These are phyloP conservation scores for Gila robusta DNA, from an alignment of 2,797 vertebrate genomes.

Conservation along the genomic window DNA sequence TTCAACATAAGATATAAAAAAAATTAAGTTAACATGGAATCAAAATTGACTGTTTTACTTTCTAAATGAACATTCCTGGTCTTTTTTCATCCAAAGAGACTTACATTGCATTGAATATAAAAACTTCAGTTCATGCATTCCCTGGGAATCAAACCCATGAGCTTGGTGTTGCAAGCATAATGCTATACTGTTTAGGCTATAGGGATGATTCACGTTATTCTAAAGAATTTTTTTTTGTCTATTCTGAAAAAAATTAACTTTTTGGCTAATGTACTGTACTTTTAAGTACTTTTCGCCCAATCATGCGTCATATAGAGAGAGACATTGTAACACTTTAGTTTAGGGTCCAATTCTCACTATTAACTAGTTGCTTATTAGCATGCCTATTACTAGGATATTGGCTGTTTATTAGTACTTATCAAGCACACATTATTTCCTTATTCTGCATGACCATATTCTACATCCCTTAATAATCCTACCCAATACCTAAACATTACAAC, in stretches of 20 bases:
- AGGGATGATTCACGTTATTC: background rate
- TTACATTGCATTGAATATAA: background rate
- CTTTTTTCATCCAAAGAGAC: background rate
- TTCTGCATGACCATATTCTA: background rate
- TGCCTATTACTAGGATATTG: background rate
- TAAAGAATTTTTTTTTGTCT: background rate
- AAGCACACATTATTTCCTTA: background rate
- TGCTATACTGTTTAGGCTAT: background rate
- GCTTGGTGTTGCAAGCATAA: background rate
- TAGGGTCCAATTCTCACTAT: background rate
- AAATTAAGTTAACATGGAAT: background rate
- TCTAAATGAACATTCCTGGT: background rate
- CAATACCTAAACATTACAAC: background rate
- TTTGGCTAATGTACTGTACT: background rate
- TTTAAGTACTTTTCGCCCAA: background rate
- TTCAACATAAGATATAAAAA: background rate
- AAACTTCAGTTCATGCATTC: background rate
- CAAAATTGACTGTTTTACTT: background rate
- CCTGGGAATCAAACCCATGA: background rate
- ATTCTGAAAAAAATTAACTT: background rate
- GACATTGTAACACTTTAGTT: background rate
- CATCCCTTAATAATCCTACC: background rate
- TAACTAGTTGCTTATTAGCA: background rate
- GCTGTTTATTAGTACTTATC: background rate
- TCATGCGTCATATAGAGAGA: background rate